Conservation (phyloP, 2,113 vertebrate species). For the Oncorhynchus kisutch region DNA sequence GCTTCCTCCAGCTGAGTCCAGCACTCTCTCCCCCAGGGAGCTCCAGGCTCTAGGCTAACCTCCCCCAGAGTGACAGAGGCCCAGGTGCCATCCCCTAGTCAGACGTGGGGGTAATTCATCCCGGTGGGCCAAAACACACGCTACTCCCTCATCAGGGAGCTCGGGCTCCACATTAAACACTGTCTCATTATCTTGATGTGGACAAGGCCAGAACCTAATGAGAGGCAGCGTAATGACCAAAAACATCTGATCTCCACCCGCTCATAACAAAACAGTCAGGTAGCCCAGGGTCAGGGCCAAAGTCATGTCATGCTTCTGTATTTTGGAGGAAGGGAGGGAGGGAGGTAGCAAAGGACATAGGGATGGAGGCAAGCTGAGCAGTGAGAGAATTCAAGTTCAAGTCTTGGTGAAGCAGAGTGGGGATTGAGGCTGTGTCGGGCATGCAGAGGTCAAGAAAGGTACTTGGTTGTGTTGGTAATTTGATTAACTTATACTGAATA, state of each 20-base stretch:
- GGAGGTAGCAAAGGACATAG: background rate
- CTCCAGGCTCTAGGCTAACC: conserved; percentile 60
- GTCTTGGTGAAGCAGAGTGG: conserved; percentile 10
- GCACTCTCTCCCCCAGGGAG: conserved; percentile 72
- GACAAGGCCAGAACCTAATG: conserved; percentile 70
- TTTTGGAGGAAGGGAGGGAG: conserved; percentile 9
- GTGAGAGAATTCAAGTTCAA: conserved; percentile 70
- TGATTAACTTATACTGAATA: background rate
- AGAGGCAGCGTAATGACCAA: conserved; percentile 69
- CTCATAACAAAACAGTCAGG: conserved; percentile 69
- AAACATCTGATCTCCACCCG: conserved; percentile 74
- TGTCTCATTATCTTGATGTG: conserved; percentile 80
- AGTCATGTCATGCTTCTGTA: conserved; percentile 62
- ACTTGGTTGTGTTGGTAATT: background rate
- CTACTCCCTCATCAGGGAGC: conserved; percentile 55
- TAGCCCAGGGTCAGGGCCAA: conserved; percentile 73
- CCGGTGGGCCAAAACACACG: conserved; percentile 68
- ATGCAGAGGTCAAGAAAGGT: background rate
- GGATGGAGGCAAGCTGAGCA: conserved; percentile 11
- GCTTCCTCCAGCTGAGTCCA: conserved; percentile 84
- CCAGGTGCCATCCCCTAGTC: conserved; percentile 82
- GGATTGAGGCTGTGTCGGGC: background rate
- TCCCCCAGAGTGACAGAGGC: conserved; percentile 73
- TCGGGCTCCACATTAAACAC: conserved; percentile 76
- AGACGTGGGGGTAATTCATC: conserved; percentile 81